A percentile compares a stretch with the other conserved stretches of the same genome.
These are phyloP conservation scores for Arizona elegans DNA, from an alignment of 2,113 vertebrate genomes.

Conservation along the genomic window DNA sequence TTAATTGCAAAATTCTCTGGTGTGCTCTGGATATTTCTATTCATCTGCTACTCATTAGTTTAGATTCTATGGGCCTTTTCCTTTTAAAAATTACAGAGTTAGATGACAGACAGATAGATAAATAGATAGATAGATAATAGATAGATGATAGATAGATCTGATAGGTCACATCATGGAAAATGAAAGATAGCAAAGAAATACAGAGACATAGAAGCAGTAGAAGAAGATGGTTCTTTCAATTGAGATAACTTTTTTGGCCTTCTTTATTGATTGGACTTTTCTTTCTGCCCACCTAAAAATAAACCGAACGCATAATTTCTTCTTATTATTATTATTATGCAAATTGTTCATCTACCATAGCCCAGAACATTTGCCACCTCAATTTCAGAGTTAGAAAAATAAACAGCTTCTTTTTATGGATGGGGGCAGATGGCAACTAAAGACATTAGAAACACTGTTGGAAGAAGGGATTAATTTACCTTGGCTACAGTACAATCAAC, in stretches of 20 bases:
- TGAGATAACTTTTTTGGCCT: background rate
- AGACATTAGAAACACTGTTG: no score
- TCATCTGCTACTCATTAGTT: background rate
- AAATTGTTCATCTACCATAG: conserved; percentile 31
- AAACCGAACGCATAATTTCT: background rate
- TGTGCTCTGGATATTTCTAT: background rate
- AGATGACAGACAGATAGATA: background rate
- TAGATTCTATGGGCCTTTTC: background rate
- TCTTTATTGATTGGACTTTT: background rate
- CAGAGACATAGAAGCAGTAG: background rate
- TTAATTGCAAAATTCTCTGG: background rate
- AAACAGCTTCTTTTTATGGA: no score
- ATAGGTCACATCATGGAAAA: background rate
- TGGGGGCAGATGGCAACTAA: no score
- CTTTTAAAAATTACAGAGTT: background rate
- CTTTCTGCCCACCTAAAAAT: background rate
- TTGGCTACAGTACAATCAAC: no score
- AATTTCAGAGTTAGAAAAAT: conserved; percentile 30
- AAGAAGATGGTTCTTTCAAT: background rate
- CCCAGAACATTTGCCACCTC: background rate
- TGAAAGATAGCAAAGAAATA: background rate
- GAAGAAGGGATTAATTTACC: no score
- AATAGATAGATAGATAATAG: background rate
- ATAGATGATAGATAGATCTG: background rate
- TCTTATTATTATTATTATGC: conserved; percentile 30